A percentile compares a stretch with the other conserved stretches of the same genome.
Evolutionary conservation across 2,113 vertebrate genomes (phyloP).

Genomic region (Chascanopsetta lugubris): DNA sequence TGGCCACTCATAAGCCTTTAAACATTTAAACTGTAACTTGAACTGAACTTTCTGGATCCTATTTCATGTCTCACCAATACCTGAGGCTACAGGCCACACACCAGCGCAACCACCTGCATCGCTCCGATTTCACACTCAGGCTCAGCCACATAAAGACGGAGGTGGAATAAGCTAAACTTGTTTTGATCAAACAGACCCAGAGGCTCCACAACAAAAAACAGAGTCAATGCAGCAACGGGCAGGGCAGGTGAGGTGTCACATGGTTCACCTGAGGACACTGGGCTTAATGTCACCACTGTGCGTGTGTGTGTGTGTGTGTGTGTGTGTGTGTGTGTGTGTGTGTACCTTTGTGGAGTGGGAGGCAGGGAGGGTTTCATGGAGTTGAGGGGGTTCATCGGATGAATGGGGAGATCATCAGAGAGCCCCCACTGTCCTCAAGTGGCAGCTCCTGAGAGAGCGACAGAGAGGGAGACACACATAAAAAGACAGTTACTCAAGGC

Average conservation of each 20-base stretch:
- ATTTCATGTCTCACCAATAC: not conserved
- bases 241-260: slow-evolving; percentile 29
- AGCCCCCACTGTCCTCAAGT: slow-evolving; percentile 72
- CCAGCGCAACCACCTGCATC: not conserved
- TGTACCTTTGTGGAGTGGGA: slow-evolving; percentile 90
- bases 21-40: not conserved
- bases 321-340: slow-evolving; percentile 55
- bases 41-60: not conserved
- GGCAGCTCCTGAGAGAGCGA: slow-evolving; percentile 66
- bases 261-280: slow-evolving; percentile 39
- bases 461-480: slow-evolving; percentile 23
- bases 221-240: not conserved
- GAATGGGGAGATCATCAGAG: slow-evolving; percentile 76
- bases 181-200: not conserved
- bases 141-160: not conserved
- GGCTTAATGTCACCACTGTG: slow-evolving; percentile 11
- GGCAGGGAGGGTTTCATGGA: slow-evolving; percentile 95
- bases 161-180: not conserved
- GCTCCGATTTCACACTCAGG: not conserved
- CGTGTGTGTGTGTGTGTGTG: slow-evolving; percentile 35
- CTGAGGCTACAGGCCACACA: not conserved
- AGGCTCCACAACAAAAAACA: not conserved
- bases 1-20: not conserved
- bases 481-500: slow-evolving; percentile 35
- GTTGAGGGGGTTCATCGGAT: slow-evolving; percentile 93